Base-by-base conservation (phyloP, 1,140 invertebrate species). In the Hycleus phaleratus region DNA sequence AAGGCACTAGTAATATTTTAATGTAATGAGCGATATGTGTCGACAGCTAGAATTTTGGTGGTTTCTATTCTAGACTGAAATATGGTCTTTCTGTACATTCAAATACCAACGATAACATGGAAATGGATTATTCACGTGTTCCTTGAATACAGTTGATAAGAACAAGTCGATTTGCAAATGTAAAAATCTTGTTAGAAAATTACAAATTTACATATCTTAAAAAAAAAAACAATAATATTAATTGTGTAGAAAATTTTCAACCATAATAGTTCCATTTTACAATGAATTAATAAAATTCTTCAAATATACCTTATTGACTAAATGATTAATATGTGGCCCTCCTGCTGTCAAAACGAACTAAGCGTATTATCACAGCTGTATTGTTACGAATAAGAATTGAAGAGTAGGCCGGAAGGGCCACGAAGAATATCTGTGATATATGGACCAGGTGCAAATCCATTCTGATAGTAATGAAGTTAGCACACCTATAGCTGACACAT, bases 391-490 rank as follows among this genome's bases (percentile, higher is more conserved):
- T 55, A 52, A 49, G 45, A 47, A 38, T 46, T 18, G 42, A 47
- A 32, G 32, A 5, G 32, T 18, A 39, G 45, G 48, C 60, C 60
- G 60, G 60, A 62, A 62, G 60, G 53, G 54, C 57, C 7, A 39
- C 42, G 44, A 45, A 46, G 32, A 7, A 32, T 32, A 32, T 32
- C 43, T 57, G 46, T 64, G 63, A 64, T 64, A 49, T 64, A 64
- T 61, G 54, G 58, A 32, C 63, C 63, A 64, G 63, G 63, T 64
- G 63, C 58, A 57, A 54, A 46, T 51, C 44, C 49, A 56, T 60
- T 64, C 61, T 59, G 32, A 59, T 54, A 25, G 63, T 64, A 64
- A 64, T 64, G 60, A 64, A 64, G 63, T 64, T 60, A 64, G 60
- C 63, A 62, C 60, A 55, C 63, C 63, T 64, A 64, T 59, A 47